Evolutionary conservation across 35 echinoderm and acorn worm species (phyloP).

Genomic region (Stichopus chloronotus): DNA sequence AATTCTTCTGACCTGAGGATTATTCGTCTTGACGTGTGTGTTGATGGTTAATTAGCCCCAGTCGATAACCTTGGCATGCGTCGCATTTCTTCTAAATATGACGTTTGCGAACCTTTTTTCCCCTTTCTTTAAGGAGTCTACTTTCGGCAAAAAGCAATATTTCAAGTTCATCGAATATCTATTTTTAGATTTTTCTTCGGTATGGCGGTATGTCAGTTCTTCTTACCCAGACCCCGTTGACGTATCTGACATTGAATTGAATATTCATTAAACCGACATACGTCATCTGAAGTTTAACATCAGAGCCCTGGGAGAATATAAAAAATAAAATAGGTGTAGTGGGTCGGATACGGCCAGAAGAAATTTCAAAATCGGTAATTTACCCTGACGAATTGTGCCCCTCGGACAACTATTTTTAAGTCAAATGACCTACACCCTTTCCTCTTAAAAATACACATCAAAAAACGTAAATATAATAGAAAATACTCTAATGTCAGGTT

Average conservation of each 20-base stretch:
- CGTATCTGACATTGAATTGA: background rate
- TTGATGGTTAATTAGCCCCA: constrained; percentile 10
- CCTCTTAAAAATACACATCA: too few species aligned
- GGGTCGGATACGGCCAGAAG: too few species aligned
- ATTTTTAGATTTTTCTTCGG: background rate
- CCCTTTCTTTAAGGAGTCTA: background rate
- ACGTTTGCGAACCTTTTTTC: background rate
- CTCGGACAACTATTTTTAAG: too few species aligned
- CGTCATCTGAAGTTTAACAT: too few species aligned
- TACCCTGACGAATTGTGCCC: too few species aligned
- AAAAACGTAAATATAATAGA: too few species aligned
- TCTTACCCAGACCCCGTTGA: background rate
- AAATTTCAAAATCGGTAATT: too few species aligned
- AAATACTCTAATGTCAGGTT: too few species aligned
- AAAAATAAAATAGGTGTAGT: too few species aligned
- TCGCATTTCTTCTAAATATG: constrained; percentile 5
- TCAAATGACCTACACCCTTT: too few species aligned
- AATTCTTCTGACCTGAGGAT: background rate
- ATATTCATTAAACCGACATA: background rate
- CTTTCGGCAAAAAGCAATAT: background rate
- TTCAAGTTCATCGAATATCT: background rate
- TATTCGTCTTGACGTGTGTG: background rate
- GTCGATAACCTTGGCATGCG: background rate
- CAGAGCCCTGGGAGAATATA: too few species aligned
- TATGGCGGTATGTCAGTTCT: background rate